phyloP scores from a whole-genome alignment of 2,113 vertebrate genomes.

The Brachirus orientalis region DNA sequence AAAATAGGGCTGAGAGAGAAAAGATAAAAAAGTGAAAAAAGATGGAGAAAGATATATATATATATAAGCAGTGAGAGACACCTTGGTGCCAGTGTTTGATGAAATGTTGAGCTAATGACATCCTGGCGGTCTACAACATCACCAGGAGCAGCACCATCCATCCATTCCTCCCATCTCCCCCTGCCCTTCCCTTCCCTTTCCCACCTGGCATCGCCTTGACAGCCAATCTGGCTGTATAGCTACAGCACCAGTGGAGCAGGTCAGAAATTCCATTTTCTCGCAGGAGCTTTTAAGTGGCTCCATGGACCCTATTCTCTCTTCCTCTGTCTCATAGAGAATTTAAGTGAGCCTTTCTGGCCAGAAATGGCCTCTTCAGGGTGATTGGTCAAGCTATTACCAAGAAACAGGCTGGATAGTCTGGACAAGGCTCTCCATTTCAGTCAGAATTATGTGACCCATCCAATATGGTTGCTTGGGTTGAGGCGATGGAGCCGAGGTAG shows the following conservation, averaged over 20 bases:
- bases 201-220: slow-evolving; percentile 61
- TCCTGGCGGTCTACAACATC: slow-evolving; percentile 61
- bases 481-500: slow-evolving; percentile 21
- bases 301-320: slow-evolving; percentile 44
- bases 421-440: slow-evolving; percentile 47
- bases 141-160: slow-evolving; percentile 31
- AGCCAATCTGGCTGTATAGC: slow-evolving; percentile 63
- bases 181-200: slow-evolving; percentile 23
- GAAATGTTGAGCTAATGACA: slow-evolving; percentile 76
- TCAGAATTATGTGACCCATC: slow-evolving; percentile 37
- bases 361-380: slow-evolving; percentile 60
- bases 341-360: slow-evolving; percentile 58
- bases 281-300: slow-evolving; percentile 62
- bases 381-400: slow-evolving; percentile 51
- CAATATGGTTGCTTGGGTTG: slow-evolving; percentile 23
- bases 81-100: slow-evolving; percentile 70
- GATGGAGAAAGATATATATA: slow-evolving; percentile 16
- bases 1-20: neutral
- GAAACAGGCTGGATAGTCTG: slow-evolving; percentile 52
- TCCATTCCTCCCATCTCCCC: slow-evolving; percentile 19
- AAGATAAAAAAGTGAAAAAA: neutral
- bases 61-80: slow-evolving; percentile 47
- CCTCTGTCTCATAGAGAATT: slow-evolving; percentile 56
- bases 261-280: slow-evolving; percentile 76
- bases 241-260: slow-evolving; percentile 53